Evolutionary conservation across 2,113 vertebrate genomes (phyloP), one percentile per base, ranked within the genome.

Genomic region (Apistogramma diplotaenia): DNA sequence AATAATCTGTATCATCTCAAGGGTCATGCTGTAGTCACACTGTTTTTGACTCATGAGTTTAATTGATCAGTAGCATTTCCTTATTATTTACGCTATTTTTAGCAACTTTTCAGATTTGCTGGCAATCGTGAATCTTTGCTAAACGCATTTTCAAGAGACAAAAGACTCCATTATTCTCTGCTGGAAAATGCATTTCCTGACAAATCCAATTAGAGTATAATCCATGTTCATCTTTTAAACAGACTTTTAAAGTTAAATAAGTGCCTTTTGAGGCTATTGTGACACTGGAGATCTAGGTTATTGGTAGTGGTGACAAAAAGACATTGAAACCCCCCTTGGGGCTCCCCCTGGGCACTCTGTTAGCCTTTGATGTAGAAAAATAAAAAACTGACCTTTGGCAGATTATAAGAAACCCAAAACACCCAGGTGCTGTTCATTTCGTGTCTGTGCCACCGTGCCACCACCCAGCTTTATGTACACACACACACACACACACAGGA

Each of bases 401-500:
- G 27, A 8, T 79, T 70, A 53, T 18, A 11, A 74, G 7, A 70
- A 70, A 70, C 46, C 4, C 4, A 53, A 75, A 71, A 84, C 29
- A 78, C 33, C 33, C 65, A 76, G 73, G 16, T 49, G 61, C 59
- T 60, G 12, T 62, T 87, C 49, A 58, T 78, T 74, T 72, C 9
- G 2, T 60, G 61, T 62, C 70, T 53, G 53, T 43, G 35, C 16
- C 29, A 59, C 54, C 18, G 53, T 43, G 27, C 78, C 55, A 27
- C 25, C 3, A 7, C 46, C 23, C 58, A 78, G 53, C 12, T 60
- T 54, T 16, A 23, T 67, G 71, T 51, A 77, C 15, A 57, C 55
- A 74, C 35, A 72, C 57, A 51, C 19, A 77, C 15, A 57, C 55
- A 74, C 35, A 72, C 57, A 51, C 19, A 72, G n/a, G 84, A 89